These are phyloP conservation scores for Crocallis elinguaria DNA, from an alignment of 2,888 invertebrate species.

Conservation along the genomic window DNA sequence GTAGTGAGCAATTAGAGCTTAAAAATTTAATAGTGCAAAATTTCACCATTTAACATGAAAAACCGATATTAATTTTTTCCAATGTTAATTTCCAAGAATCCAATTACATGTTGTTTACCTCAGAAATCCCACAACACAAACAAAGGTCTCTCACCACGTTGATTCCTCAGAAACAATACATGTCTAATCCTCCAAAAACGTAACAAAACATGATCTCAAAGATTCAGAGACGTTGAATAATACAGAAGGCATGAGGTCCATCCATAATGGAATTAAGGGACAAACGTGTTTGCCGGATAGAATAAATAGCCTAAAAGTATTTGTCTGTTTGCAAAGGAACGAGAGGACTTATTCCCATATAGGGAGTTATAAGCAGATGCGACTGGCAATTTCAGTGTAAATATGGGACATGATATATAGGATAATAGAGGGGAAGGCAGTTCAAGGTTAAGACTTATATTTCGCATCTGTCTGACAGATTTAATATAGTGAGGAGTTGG, in stretches of 20 bases:
- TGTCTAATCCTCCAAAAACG: conserved; percentile 19
- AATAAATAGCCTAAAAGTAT: conserved; percentile 41
- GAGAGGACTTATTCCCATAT: conserved; percentile 13
- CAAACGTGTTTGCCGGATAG: conserved; percentile 38
- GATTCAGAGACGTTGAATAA: conserved; percentile 38
- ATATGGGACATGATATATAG: conserved; percentile 25
- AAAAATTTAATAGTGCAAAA: too few relatives aligned
- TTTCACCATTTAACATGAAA: too few relatives aligned
- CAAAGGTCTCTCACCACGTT: neutral
- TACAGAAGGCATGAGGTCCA: conserved; percentile 38
- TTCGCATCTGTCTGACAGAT: neutral
- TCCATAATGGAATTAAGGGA: conserved; percentile 41
- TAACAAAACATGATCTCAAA: conserved; percentile 28
- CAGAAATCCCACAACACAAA: neutral
- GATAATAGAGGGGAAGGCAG: conserved; percentile 22
- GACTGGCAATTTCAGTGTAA: conserved; percentile 31
- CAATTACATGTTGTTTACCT: too few relatives aligned
- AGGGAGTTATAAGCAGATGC: conserved; percentile 27
- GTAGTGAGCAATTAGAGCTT: too few relatives aligned
- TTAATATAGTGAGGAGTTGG: too few relatives aligned
- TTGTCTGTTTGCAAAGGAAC: conserved; percentile 36
- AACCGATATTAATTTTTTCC: too few relatives aligned
- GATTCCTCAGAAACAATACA: conserved; percentile 1
- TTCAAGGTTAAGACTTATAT: conserved; percentile 5
- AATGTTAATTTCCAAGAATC: too few relatives aligned